Evolutionary conservation across 2,797 vertebrate species (phyloP), one percentile per base, ranked within the genome.

Genomic region (Podarcis lilfordi): DNA sequence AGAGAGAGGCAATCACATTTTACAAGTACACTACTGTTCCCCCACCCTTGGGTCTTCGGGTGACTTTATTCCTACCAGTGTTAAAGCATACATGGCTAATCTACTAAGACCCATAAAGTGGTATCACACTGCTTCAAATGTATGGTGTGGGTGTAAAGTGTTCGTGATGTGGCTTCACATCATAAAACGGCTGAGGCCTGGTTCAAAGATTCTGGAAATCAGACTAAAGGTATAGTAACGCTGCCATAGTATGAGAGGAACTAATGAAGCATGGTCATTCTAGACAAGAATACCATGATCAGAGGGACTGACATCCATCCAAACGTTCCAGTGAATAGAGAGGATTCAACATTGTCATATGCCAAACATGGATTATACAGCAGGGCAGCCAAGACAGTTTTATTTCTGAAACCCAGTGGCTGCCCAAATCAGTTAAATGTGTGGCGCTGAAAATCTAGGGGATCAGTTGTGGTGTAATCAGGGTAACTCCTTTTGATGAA

Each of bases 41-140:
- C n/a, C 6, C 78, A 86, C 50, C 88, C 5, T 29, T 61, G 80
- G n/a, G 85, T 86, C 35, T 82, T 82, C 29, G 72, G n/a, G 61
- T 78, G 80, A 9, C 45, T 37, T 23, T 77, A 43, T 79, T 45
- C 43, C 50, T 29, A 43, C 43, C 3, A 76, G 10, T 50, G 78
- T 71, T n/a, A 82, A 85, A 83, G 3, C 82, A 61, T 8, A 76
- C 82, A 61, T 8, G 74, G 66, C 79, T 55, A 55, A 55, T 55
- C 13, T 55, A 55, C 50, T 55, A 55, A 55, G 50, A 55, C 50
- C 50, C 50, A 55, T 55, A 15, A 55, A 55, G 50, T 55, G 50
- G 50, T 50, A 50, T 50, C 50, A 50, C 50, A 50, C 50, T 50
- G 50, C 50, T 50, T 50, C 50, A 50, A 50, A 50, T 50, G 50